Conservation (phyloP, 2,113 vertebrate genomes). For the Edolisoma coerulescens region DNA sequence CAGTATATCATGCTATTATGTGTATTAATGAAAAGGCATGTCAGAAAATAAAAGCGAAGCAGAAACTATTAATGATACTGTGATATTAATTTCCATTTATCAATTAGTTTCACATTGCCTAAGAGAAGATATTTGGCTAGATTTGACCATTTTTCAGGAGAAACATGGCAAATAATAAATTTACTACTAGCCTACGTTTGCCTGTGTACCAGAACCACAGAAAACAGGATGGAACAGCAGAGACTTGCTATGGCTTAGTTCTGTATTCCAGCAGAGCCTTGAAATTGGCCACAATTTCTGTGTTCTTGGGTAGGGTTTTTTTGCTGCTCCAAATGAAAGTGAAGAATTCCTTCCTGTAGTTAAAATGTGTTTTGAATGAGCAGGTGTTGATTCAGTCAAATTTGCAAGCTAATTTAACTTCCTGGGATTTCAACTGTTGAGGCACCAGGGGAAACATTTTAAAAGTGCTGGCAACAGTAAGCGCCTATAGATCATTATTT, state of each 20-base stretch:
- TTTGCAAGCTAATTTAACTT: slow-evolving; percentile 51
- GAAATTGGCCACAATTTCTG: not conserved
- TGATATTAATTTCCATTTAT: not conserved
- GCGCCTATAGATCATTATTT: not conserved
- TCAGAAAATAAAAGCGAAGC: not conserved
- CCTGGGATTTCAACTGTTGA: slow-evolving; percentile 28
- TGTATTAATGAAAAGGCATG: not conserved
- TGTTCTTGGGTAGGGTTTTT: not conserved
- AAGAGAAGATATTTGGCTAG: not conserved
- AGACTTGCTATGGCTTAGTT: not conserved
- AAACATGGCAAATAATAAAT: not conserved
- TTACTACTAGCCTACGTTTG: not conserved
- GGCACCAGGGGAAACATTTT: not conserved
- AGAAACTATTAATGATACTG: not conserved
- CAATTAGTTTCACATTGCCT: not conserved
- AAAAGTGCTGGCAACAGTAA: not conserved
- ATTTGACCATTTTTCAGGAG: not conserved
- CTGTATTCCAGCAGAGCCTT: not conserved
- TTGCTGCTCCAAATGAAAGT: not conserved
- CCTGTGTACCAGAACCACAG: not conserved
- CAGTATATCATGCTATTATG: not conserved
- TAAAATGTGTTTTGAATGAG: slow-evolving; percentile 23
- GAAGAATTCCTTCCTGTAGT: slow-evolving; percentile 42
- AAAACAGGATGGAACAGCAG: not conserved
- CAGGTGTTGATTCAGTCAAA: slow-evolving; percentile 40